Conservation (phyloP, 2,888 invertebrate genomes). For the Salticus scenicus region DNA sequence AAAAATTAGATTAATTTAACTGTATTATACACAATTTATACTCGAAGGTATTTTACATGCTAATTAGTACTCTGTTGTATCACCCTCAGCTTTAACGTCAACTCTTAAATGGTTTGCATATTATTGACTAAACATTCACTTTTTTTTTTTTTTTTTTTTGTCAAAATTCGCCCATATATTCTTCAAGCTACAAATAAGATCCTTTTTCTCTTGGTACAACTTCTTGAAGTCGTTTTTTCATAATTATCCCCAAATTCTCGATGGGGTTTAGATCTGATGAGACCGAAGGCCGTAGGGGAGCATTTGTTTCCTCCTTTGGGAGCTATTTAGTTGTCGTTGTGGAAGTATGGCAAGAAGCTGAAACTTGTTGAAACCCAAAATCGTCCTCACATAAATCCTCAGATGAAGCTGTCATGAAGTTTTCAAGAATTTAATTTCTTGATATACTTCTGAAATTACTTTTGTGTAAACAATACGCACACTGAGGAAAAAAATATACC, state of each 20-base stretch:
- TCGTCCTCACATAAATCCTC: too few relatives aligned
- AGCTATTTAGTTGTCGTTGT: not conserved
- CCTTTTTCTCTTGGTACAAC: not conserved
- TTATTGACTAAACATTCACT: not conserved
- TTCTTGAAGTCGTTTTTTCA: too few relatives aligned
- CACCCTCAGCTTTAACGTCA: not conserved
- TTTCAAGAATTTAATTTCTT: too few relatives aligned
- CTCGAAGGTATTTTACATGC: not conserved
- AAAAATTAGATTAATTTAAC: too few relatives aligned
- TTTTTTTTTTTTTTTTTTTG: too few relatives aligned
- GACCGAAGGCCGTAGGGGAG: not conserved
- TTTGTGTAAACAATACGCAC: not conserved
- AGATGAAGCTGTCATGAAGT: too few relatives aligned
- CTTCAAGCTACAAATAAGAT: not conserved
- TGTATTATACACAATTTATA: not conserved
- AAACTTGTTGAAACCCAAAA: too few relatives aligned
- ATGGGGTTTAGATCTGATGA: not conserved
- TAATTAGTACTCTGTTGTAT: not conserved
- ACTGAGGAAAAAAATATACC: too few relatives aligned
- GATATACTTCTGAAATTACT: too few relatives aligned
- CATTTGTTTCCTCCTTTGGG: not conserved
- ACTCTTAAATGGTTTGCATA: not conserved
- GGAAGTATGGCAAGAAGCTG: too few relatives aligned
- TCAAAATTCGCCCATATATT: too few relatives aligned
- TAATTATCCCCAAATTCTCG: too few relatives aligned